These are phyloP conservation scores for Drosophila ogumai DNA, from an alignment of 1,140 invertebrate species.

Conservation along the genomic window DNA sequence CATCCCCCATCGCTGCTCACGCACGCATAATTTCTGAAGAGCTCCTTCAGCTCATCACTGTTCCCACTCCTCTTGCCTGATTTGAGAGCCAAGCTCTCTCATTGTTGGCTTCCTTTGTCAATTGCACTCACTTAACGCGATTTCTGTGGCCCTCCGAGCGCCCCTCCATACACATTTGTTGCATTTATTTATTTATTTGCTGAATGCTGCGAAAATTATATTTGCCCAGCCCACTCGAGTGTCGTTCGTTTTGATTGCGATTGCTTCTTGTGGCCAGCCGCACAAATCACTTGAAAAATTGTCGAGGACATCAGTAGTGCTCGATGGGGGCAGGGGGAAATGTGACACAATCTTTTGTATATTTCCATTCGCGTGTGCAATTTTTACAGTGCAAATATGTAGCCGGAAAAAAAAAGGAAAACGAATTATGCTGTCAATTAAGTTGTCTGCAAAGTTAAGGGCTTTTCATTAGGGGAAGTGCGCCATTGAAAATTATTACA, in stretches of 20 bases:
- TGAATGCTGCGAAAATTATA: slow-evolving; percentile 76
- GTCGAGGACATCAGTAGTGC: slow-evolving; percentile 32
- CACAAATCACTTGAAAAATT: slow-evolving; percentile 72
- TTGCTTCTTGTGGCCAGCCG: slow-evolving; percentile 62
- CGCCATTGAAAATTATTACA: slow-evolving; percentile 30
- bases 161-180: slow-evolving; percentile 43
- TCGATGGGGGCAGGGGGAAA: slow-evolving; percentile 3
- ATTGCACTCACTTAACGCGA: slow-evolving; percentile 76
- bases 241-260: slow-evolving; percentile 66
- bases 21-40: slow-evolving; percentile 81
- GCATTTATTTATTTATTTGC: slow-evolving; percentile 76
- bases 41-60: slow-evolving; percentile 56
- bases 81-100: slow-evolving; percentile 30
- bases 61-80: slow-evolving; percentile 4
- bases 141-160: slow-evolving; percentile 22
- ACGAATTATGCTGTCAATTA: slow-evolving; percentile 47
- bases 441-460: slow-evolving; percentile 57
- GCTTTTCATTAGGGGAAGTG: slow-evolving; percentile 49
- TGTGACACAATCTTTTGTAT: slow-evolving; percentile 43
- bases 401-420: slow-evolving; percentile 3
- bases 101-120: slow-evolving; percentile 79
- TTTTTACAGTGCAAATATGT: slow-evolving; percentile 31
- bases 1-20: slow-evolving; percentile 25
- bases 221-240: slow-evolving; percentile 70
- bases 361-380: slow-evolving; percentile 42